Base-by-base conservation (phyloP, 2,888 invertebrate species). In the Yponomeuta evonymella region DNA sequence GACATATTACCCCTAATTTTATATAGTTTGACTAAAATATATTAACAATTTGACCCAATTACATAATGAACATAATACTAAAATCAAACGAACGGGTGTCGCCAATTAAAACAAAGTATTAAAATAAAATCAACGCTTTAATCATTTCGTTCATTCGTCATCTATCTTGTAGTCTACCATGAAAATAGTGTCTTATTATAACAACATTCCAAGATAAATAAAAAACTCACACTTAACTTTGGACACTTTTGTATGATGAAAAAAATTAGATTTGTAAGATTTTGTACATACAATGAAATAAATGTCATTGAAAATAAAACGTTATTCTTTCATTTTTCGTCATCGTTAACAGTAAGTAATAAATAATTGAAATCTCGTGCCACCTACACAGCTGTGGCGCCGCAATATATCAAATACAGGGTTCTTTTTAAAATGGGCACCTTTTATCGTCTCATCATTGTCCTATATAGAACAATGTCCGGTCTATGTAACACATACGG, bases 211-310 rank as follows among this genome's bases (percentile, higher is more conserved):
- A 92, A 86, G 63, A 85, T 90, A 89, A 81, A 88, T 87, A 86
- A 67, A 85, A 89, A 89, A 81, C 88, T 87, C 29, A 84, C 87
- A 86, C 84, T 87, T 84, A 87, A 85, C 89, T 89, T 90, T 91
- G 88, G 89, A 90, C 90, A 92, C 90, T 91, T 92, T 91, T 91
- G 89, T 92, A 91, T 85, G 88, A 86, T 83, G 86, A 89, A 71
- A 70, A 23, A 80, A 80, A 83, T 83, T 90, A 91, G 89, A 87
- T 89, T 86, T 90, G 73, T 90, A 90, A 91, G 92, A 86, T 92
- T 92, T 92, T 92, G 92, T 92, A 92, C 90, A 92, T 92, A 92
- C 87, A 89, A 90, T 88, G 85, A 90, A 90, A 91, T 91, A 92
- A 91, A 91, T 92, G 91, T 90, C 90, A 90, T 90, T 91, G 88